Conservation (phyloP, 2,888 invertebrate species). For the Heliconius charithonia region DNA sequence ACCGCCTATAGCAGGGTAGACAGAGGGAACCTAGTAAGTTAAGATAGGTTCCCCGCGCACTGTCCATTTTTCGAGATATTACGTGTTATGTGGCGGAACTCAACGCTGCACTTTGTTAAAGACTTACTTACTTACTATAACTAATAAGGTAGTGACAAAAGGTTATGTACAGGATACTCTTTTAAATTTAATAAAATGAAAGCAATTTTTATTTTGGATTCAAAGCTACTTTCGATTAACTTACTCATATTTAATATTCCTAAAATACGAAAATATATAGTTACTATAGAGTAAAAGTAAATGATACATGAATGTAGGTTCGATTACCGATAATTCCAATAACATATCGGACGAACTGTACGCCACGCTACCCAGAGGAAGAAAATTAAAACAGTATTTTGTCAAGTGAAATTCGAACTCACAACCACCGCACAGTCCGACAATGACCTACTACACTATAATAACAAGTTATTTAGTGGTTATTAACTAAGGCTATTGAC, state of each 20-base stretch:
- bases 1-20: neutral
- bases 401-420: neutral
- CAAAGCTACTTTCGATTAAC: no score
- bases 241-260: no score
- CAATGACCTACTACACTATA: neutral
- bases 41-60: neutral
- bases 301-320: neutral
- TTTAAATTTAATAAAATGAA: no score
- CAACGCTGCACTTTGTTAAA: no score
- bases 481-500: constrained; percentile 8
- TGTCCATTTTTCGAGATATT: neutral
- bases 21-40: neutral
- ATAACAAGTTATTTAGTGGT: neutral
- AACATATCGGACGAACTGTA: neutral
- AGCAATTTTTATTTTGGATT: no score
- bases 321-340: neutral
- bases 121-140: no score
- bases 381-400: no score
- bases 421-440: neutral
- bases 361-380: neutral
- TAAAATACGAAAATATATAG: no score
- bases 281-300: no score
- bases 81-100: no score
- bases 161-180: no score
- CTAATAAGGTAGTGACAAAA: no score